A percentile compares a stretch with the other conserved stretches of the same genome.
These are phyloP conservation scores for Vulpes lagopus DNA, from an alignment of 2,113 vertebrate genomes.

Conservation along the genomic window DNA sequence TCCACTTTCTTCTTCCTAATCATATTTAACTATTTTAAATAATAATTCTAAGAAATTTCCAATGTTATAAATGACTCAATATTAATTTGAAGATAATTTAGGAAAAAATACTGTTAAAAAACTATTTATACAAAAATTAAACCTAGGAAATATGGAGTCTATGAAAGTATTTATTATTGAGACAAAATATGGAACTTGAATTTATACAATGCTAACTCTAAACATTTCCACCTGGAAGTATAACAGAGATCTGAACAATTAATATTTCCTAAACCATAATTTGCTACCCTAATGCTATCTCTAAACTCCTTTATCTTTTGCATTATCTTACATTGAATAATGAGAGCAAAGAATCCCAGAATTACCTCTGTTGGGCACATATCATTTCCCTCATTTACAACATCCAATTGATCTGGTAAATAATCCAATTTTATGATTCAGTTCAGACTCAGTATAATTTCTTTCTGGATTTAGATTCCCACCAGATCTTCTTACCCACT, in stretches of 20 bases:
- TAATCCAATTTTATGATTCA: neutral
- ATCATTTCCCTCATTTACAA: neutral
- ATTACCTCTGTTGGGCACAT: neutral
- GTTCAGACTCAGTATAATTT: neutral
- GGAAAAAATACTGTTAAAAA: neutral
- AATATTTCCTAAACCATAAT: neutral
- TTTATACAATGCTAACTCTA: neutral
- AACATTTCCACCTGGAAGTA: neutral
- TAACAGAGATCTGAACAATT: neutral
- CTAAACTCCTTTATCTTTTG: neutral
- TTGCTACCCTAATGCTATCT: neutral
- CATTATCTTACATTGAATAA: neutral
- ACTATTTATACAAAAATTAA: neutral
- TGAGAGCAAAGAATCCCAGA: neutral
- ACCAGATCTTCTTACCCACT: neutral
- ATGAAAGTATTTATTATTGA: neutral
- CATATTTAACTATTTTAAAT: neutral
- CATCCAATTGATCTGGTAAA: neutral
- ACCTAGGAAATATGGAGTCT: neutral
- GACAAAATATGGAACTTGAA: neutral
- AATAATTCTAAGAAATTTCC: neutral
- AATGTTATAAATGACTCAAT: neutral
- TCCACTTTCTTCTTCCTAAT: neutral
- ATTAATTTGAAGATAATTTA: neutral
- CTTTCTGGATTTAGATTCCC: neutral